A percentile compares a stretch with the other conserved stretches of the same genome.
These are phyloP conservation scores for Netelia virgata DNA, from an alignment of 2,888 invertebrate genomes.

Conservation along the genomic window DNA sequence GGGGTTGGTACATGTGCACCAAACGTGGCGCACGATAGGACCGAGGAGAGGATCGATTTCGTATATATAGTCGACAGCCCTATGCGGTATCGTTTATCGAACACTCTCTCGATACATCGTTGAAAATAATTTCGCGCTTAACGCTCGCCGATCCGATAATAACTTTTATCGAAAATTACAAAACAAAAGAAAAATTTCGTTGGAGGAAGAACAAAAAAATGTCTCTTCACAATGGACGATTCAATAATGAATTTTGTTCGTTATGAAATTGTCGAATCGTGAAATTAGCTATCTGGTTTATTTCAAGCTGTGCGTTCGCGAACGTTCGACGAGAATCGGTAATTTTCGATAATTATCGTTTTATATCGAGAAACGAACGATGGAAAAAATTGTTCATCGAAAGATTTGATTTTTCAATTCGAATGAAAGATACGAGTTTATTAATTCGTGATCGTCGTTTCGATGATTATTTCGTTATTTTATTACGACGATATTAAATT, in stretches of 20 bases:
- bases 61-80: background rate
- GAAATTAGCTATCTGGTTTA: background rate
- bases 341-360: too few species aligned
- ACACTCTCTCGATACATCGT: background rate
- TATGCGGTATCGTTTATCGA: conserved; percentile 4
- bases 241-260: background rate
- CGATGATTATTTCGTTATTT: too few species aligned
- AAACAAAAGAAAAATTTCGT: background rate
- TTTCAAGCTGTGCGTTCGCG: too few species aligned
- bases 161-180: background rate
- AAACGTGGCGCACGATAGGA: background rate
- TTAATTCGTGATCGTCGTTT: too few species aligned
- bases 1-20: conserved; percentile 1
- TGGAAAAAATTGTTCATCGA: too few species aligned
- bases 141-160: too few species aligned
- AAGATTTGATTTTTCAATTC: too few species aligned
- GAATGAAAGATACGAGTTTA: too few species aligned
- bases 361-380: too few species aligned
- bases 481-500: background rate
- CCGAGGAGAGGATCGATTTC: conserved; percentile 35
- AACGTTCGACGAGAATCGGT: too few species aligned
- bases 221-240: background rate
- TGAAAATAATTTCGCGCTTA: background rate
- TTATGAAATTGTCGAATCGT: background rate
- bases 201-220: too few species aligned